These are phyloP conservation scores for Heliothis virescens DNA, from an alignment of 1,140 invertebrate genomes.

Conservation along the genomic window DNA sequence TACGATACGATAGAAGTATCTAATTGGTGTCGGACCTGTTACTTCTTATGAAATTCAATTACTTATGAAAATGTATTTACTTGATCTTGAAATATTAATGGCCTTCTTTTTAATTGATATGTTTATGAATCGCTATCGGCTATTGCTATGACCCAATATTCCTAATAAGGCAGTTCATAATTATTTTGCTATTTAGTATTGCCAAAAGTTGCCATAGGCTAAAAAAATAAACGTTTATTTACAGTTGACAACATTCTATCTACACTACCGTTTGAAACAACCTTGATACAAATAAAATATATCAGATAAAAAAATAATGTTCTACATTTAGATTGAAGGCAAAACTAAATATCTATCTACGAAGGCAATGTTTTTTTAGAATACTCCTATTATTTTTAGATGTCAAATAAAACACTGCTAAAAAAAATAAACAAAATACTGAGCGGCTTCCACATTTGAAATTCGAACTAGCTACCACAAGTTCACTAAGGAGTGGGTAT, in stretches of 20 bases:
- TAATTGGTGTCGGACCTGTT: conserved; percentile 17
- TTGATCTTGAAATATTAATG: conserved; percentile 36
- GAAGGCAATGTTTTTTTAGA: background rate
- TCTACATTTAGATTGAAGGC: background rate
- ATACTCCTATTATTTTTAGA: background rate
- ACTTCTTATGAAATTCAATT: conserved; percentile 28
- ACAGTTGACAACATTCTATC: background rate
- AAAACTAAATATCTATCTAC: background rate
- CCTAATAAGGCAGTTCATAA: conserved; percentile 13
- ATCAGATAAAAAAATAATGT: background rate
- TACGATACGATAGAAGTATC: conserved; percentile 13
- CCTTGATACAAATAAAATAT: conserved; percentile 17
- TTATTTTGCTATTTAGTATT: background rate
- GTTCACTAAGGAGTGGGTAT: conserved; percentile 3
- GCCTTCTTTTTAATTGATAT: conserved; percentile 29
- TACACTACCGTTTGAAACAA: background rate
- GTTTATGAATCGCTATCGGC: conserved; percentile 7
- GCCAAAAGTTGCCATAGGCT: background rate
- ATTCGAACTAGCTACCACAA: background rate
- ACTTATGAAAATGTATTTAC: conserved; percentile 32
- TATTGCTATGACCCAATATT: conserved; percentile 1
- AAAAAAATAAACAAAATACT: background rate
- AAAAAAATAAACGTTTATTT: background rate
- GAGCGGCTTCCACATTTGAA: conserved; percentile 4
- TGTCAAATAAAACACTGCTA: background rate